A percentile compares a stretch with the other conserved stretches of the same genome.
phyloP scores from a whole-genome alignment of 2,113 vertebrate species.

The Cervus canadensis region DNA sequence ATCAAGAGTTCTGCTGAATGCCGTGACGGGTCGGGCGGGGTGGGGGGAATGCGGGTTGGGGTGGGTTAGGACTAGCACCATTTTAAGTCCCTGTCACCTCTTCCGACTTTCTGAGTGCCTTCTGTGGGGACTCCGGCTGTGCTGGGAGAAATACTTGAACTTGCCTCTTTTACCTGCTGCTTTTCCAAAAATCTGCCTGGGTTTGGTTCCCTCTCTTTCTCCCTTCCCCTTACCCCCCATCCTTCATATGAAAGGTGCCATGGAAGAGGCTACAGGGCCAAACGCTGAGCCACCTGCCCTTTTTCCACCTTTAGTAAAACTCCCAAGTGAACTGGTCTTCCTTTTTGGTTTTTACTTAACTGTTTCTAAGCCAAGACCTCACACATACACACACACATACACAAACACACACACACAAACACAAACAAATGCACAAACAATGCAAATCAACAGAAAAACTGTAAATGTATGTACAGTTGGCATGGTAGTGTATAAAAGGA shows the following conservation, averaged over 20 bases:
- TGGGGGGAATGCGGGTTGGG: not conserved
- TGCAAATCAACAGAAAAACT: constrained; percentile 84
- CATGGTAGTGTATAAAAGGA: constrained; percentile 78
- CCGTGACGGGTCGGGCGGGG: no score
- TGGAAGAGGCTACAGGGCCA: constrained; percentile 71
- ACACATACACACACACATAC: constrained; percentile 48
- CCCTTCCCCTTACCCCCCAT: not conserved
- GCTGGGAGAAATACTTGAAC: not conserved
- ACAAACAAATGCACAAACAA: constrained; percentile 81
- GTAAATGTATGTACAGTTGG: constrained; percentile 82
- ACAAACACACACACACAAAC: not conserved
- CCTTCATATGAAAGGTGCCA: constrained; percentile 41
- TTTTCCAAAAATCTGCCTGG: not conserved
- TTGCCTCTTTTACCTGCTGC: not conserved
- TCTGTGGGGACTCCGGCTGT: not conserved
- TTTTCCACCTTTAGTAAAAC: constrained; percentile 69
- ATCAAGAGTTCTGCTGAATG: no score
- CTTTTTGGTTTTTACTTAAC: constrained; percentile 78
- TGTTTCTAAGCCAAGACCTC: constrained; percentile 76
- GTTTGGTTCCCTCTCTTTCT: not conserved
- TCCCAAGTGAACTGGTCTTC: constrained; percentile 71
- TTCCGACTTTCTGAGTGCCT: not conserved
- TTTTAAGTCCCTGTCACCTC: not conserved
- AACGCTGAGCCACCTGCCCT: constrained; percentile 67
- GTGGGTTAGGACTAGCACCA: not conserved